Evolutionary conservation across 2,888 invertebrate species (phyloP).

Genomic region (Drosophila birchii): DNA sequence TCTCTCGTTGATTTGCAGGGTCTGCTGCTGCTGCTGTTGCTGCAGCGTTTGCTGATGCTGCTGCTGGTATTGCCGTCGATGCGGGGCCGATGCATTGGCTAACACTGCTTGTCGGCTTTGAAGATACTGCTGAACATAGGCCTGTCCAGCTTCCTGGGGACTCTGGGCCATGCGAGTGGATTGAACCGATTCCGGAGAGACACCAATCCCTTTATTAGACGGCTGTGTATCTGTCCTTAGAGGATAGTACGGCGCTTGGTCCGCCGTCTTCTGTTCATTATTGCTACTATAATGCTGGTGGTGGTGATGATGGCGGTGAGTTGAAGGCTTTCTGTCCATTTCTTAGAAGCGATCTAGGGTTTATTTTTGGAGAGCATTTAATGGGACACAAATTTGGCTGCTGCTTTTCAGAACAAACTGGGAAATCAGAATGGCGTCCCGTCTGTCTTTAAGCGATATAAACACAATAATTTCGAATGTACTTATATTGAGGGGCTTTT

Average conservation of each 20-base stretch:
- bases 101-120: background rate
- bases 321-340: slow-evolving; percentile 62
- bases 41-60: background rate
- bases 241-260: background rate
- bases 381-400: slow-evolving; percentile 8
- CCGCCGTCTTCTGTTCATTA: slow-evolving; percentile 11
- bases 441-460: slow-evolving; percentile 40
- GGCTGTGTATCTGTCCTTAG: background rate
- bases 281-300: background rate
- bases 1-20: slow-evolving; percentile 44
- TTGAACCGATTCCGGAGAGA: background rate
- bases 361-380: background rate
- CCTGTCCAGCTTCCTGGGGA: background rate
- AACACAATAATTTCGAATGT: slow-evolving; percentile 70
- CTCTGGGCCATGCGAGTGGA: background rate
- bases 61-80: background rate
- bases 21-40: slow-evolving; percentile 9
- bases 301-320: slow-evolving; percentile 36
- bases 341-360: slow-evolving; percentile 42
- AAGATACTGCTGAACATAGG: background rate
- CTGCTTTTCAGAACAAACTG: background rate
- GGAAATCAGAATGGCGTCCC: background rate
- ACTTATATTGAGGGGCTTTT: slow-evolving; percentile 37
- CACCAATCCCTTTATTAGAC: background rate
- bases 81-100: background rate